Evolutionary conservation across 2,797 vertebrate genomes (phyloP), one percentile per base, ranked within the genome.

Genomic region (Neoniphon sammara): DNA sequence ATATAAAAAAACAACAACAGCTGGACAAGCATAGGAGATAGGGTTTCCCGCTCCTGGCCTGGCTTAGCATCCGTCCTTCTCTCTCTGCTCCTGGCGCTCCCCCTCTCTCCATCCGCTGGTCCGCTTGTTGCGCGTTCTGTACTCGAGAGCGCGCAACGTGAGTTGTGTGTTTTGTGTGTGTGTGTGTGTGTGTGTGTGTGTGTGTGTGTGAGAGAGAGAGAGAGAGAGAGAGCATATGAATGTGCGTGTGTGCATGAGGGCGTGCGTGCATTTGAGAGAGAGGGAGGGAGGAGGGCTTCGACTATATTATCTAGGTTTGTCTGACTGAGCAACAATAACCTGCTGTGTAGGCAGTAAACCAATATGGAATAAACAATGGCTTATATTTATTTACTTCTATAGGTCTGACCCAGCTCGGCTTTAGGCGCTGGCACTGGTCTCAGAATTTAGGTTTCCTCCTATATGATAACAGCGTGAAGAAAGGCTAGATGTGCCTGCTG

Each of bases 81-180:
- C 80, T 87, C 42, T 42, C 53, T 70, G 72, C 68, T 76, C 34
- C 66, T 63, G 49, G 34, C 75, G 9, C 79, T 60, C 69, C 54
- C 55, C 21, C 75, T 79, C 80, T 79, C 76, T 84, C 78, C 80
- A 76, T 85, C 84, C 87, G 53, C 83, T 88, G 71, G 78, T 86
- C 83, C 83, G 91, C 92, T 93, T 93, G 92, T 93, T 93, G 92
- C 91, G 90, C 91, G 92, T 83, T 85, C 90, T 89, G 87, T 77
- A 70, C 75, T 82, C 91, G 88, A 75, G 90, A 89, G 83, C 91
- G 92, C 91, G 92, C 90, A 80, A 81, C 73, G 84, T 80, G 83
- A 76, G 85, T n/a, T 87, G 75, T 44, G 73, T 56, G 20, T n/a
- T n/a, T n/a, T 18, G 61, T 10, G 61, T n/a, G 59, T 72, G 68